Base-by-base conservation (phyloP, 2,888 invertebrate species). In the Tanypteryx hageni region DNA sequence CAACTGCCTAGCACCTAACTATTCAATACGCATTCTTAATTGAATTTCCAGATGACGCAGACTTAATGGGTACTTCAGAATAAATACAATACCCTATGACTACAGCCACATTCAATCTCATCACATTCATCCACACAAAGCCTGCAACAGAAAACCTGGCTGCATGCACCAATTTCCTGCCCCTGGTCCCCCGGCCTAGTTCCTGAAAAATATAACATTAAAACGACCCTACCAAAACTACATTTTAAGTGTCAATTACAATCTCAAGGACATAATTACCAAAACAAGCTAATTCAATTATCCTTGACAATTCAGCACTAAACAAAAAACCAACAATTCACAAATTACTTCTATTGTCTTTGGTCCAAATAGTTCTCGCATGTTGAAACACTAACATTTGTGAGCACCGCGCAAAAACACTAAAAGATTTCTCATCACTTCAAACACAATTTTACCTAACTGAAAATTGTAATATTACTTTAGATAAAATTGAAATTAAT, bases 221-320 rank as follows among this genome's bases (percentile, higher is more conserved):
- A 76, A 76, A 76, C 76, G 76, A 27, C 76, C 76, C 76, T 76
- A 76, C 76, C 22, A 76, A 76, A 76, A 76, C 76, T 76, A 76
- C 76, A 76, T 44, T 44, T 44, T 44, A 44, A 44, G 27, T 27
- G 76, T 27, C n/a, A 27, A 27, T 22, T 76, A 76, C 76, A 76
- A 76, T 18, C 22, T 27, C 76, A 76, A 76, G 22, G 76, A 22
- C 76, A 76, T 76, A 18, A 27, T 22, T 22, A 27, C 1, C 13
- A 27, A 8, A 13, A 76, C 4, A 10, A 18, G 11, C 76, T 76
- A 11, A 76, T n/a, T 68, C 22, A 11, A 68, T 10, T 22, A 27
- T 22, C 22, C 27, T 27, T 18, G 22, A 76, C 76, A 76, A 76
- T 76, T 76, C 44, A 44, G 44, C 44, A 44, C 44, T 44, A 44